phyloP scores from a whole-genome alignment of 2,888 invertebrate species.

The Nebria salina region DNA sequence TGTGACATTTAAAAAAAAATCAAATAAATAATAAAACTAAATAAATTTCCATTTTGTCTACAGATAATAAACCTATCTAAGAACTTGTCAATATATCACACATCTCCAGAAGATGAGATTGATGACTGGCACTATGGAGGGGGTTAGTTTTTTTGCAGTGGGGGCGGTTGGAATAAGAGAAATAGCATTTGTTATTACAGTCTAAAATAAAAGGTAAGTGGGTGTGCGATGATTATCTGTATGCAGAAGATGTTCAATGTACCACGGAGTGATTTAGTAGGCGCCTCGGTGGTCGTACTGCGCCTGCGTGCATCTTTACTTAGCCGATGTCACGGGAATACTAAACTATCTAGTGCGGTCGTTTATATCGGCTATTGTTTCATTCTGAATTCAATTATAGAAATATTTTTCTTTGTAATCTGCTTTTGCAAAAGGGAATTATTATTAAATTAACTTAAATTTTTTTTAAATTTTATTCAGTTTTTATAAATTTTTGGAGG shows the following conservation, averaged over 20 bases:
- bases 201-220: constrained; percentile 8
- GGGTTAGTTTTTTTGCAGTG: background rate
- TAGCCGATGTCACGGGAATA: constrained; percentile 6
- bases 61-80: background rate
- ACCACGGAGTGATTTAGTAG: constrained; percentile 13
- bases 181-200: constrained; percentile 11
- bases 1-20: background rate
- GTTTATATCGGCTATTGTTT: background rate
- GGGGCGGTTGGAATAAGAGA: background rate
- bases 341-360: background rate
- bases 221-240: constrained; percentile 15
- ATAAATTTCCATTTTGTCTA: background rate
- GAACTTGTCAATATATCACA: background rate
- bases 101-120: constrained; percentile 3
- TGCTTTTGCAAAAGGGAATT: too few relatives aligned
- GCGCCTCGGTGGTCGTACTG: constrained; percentile 9
- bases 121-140: background rate
- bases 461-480: too few relatives aligned
- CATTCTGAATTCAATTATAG: background rate
- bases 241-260: constrained; percentile 9
- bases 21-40: background rate
- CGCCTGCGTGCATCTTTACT: constrained; percentile 7
- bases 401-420: background rate
- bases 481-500: too few relatives aligned
- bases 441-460: too few relatives aligned